These are phyloP conservation scores for Harpalus rubripes DNA, from an alignment of 2,888 invertebrate species.

Conservation along the genomic window DNA sequence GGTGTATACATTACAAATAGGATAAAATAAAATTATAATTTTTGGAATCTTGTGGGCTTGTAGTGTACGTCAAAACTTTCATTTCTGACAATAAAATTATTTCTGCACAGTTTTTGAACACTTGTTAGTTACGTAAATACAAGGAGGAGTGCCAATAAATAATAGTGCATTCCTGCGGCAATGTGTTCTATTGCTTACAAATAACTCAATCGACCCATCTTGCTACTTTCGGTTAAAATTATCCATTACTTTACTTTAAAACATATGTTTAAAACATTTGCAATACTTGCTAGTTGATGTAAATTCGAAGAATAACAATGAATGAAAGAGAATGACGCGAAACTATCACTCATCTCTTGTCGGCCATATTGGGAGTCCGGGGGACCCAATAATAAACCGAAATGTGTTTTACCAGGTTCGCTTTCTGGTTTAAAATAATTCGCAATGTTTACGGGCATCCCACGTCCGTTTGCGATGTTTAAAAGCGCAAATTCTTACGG, in stretches of 20 bases:
- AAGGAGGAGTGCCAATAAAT: constrained; percentile 42
- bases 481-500: constrained; percentile 58
- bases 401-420: constrained; percentile 44
- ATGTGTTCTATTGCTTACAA: constrained; percentile 30
- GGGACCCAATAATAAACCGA: constrained; percentile 32
- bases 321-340: constrained; percentile 15
- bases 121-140: constrained; percentile 35
- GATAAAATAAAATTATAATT: too few relatives aligned
- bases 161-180: constrained; percentile 26
- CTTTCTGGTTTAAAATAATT: constrained; percentile 53
- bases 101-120: constrained; percentile 24
- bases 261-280: constrained; percentile 21
- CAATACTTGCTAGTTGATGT: neutral
- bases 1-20: too few relatives aligned
- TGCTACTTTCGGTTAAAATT: constrained; percentile 15
- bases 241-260: constrained; percentile 25
- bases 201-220: constrained; percentile 41
- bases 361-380: constrained; percentile 20
- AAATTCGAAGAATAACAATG: constrained; percentile 9
- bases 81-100: constrained; percentile 3
- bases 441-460: constrained; percentile 52
- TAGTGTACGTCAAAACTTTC: neutral
- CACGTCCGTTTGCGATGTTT: constrained; percentile 17
- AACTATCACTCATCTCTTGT: constrained; percentile 18
- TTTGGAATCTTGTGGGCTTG: too few relatives aligned